A percentile compares a stretch with the other conserved stretches of the same genome.
phyloP scores from a whole-genome alignment of 2,888 invertebrate species.

The Mantis religiosa region DNA sequence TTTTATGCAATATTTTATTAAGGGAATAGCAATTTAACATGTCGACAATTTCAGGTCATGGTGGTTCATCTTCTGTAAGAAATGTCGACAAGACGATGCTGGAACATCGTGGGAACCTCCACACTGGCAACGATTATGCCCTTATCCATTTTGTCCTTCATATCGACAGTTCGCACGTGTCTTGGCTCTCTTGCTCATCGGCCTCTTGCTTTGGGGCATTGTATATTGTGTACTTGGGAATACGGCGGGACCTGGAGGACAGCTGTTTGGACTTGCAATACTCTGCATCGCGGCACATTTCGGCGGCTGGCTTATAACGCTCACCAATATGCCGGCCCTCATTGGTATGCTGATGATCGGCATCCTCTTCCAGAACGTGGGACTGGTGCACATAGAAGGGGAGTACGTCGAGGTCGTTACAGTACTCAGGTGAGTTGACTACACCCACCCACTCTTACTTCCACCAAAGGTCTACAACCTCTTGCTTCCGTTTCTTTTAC shows the following conservation, averaged over 20 bases:
- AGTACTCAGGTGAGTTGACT: constrained; percentile 60
- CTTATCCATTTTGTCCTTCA: constrained; percentile 80
- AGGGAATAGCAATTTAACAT: constrained; percentile 62
- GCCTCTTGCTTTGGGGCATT: constrained; percentile 41
- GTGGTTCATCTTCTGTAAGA: constrained; percentile 76
- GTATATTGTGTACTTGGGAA: constrained; percentile 69
- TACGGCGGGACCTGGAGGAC: constrained; percentile 79
- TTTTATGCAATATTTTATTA: constrained; percentile 1
- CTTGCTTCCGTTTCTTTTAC: no score
- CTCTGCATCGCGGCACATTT: constrained; percentile 74
- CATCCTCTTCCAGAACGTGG: constrained; percentile 68
- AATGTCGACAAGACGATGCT: constrained; percentile 54
- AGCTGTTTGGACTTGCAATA: constrained; percentile 71
- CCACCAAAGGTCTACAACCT: no score
- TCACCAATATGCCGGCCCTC: constrained; percentile 76
- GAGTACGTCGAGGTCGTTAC: constrained; percentile 62
- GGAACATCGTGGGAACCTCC: constrained; percentile 75
- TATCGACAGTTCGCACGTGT: constrained; percentile 79
- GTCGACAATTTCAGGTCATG: constrained; percentile 56
- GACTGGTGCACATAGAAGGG: constrained; percentile 66
- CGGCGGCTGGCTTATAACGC: constrained; percentile 75
- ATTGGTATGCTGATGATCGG: constrained; percentile 86
- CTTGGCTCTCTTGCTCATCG: constrained; percentile 66
- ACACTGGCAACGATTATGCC: constrained; percentile 75
- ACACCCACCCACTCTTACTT: neutral